phyloP scores from a whole-genome alignment of 2,888 invertebrate genomes.

The Lampropteryx suffumata region DNA sequence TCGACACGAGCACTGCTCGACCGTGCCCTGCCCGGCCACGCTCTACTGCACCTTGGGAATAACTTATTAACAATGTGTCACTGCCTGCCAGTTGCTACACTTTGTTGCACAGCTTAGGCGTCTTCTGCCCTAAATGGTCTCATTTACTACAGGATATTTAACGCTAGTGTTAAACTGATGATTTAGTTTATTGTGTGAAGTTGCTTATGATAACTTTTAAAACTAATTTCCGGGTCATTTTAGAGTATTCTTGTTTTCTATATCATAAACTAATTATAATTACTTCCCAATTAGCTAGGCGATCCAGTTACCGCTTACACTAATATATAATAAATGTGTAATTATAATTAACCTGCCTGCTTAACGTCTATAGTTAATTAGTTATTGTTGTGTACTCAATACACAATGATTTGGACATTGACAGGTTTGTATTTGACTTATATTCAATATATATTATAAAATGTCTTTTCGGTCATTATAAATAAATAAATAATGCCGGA shows the following conservation, averaged over 20 bases:
- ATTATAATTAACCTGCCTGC: slow-evolving; percentile 2
- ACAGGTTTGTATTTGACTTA: background rate
- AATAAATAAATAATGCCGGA: no score
- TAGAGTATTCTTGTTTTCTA: no score
- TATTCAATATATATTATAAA: no score
- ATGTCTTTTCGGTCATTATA: no score
- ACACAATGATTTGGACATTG: background rate
- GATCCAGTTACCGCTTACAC: slow-evolving; percentile 4
- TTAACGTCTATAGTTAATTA: background rate
- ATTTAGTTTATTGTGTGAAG: no score
- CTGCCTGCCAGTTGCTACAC: background rate
- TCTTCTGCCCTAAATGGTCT: background rate
- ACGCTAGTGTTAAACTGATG: no score
- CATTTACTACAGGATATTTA: background rate
- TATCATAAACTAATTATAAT: no score
- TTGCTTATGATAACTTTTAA: no score
- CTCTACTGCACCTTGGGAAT: slow-evolving; percentile 40
- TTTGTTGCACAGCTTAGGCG: background rate
- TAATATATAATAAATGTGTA: slow-evolving; percentile 3
- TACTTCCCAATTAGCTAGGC: slow-evolving; percentile 8
- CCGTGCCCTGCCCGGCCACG: slow-evolving; percentile 36
- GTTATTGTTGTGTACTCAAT: background rate
- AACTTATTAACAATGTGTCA: slow-evolving; percentile 15
- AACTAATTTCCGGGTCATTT: no score
- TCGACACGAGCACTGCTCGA: slow-evolving; percentile 16